Evolutionary conservation across 1,140 invertebrate genomes (phyloP), one percentile per base, ranked within the genome.

Genomic region (Teleopsis dalmanni): DNA sequence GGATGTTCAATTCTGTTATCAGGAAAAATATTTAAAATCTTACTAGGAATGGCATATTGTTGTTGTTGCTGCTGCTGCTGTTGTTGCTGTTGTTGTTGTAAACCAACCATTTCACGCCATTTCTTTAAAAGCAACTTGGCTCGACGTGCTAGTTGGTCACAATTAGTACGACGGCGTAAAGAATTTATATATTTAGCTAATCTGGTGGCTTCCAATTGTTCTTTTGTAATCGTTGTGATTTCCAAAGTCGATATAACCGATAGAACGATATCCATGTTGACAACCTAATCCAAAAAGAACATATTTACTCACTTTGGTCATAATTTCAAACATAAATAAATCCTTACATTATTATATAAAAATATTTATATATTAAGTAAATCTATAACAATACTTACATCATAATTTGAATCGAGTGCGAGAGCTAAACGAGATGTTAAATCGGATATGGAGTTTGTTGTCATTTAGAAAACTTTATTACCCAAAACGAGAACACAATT

Each of bases 171-270:
- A 48, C 87, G 76, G 43, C 93, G 78, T 19, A 95, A 73, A 72
- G 94, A 88, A 74, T 96, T 96, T 62, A 96, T 87, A 64, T 88
- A 83, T 73, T 88, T 90, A n/a, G 91, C 93, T 71, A 97, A 78
- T 81, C 92, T 78, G 78, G 93, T 82, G 80, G 80, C 78, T 84
- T 95, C 91, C 76, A 95, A 76, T 75, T 89, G 81, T 74, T 95
- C 91, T 81, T 91, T 92, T 73, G 91, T 94, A 76, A 96, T 89
- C 73, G 85, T 81, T 72, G 88, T 86, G 75, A 83, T 87, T 77
- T 96, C 93, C 82, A 95, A 78, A 69, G 86, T 79, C 72, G 85
- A 81, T 77, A 96, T 89, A 75, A 95, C 85, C 75, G 93, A 88
- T 75, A 90, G 78, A 75, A 95, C 90, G 67, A 83, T 78, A 67